Conservation (phyloP, 92 coral and sea anemone genomes). For the Umimayanthus kanabou region DNA sequence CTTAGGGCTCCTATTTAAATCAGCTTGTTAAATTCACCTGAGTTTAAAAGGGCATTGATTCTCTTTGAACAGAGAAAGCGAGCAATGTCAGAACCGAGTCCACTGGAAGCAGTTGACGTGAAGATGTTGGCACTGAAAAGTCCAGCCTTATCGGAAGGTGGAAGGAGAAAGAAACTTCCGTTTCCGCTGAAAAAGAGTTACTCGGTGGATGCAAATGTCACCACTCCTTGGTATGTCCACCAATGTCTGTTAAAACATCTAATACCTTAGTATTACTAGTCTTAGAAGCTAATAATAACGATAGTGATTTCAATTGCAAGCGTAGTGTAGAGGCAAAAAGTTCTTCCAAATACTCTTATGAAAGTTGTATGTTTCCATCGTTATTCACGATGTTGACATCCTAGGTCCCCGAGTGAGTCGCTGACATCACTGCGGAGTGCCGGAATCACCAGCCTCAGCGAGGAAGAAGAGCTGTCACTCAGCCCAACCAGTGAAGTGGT, state of each 20-base stretch:
- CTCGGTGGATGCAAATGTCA: conserved; percentile 6
- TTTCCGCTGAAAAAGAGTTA: conserved; percentile 37
- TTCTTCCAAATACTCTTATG: too few species aligned
- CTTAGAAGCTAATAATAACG: background rate
- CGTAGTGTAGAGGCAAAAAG: too few species aligned
- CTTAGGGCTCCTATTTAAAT: too few species aligned
- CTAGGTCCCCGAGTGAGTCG: conserved; percentile 30
- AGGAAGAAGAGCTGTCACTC: conserved; percentile 25
- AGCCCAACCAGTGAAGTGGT: conserved; percentile 14
- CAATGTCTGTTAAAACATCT: background rate
- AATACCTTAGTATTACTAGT: too few species aligned
- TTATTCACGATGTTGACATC: background rate
- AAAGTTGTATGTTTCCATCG: background rate
- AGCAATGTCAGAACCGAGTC: conserved; percentile 62
- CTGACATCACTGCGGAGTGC: conserved; percentile 20
- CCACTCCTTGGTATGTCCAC: background rate
- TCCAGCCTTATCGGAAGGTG: conserved; percentile 27
- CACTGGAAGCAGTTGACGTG: conserved; percentile 42
- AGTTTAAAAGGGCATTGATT: background rate
- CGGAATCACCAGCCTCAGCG: conserved; percentile 25
- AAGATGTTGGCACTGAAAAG: conserved; percentile 22
- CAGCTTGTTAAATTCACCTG: background rate
- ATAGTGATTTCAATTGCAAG: too few species aligned
- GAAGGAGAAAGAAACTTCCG: conserved; percentile 10
- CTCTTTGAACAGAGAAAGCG: conserved; percentile 46